These are phyloP conservation scores for Morelia viridis DNA, from an alignment of 2,797 vertebrate genomes.

Conservation along the genomic window DNA sequence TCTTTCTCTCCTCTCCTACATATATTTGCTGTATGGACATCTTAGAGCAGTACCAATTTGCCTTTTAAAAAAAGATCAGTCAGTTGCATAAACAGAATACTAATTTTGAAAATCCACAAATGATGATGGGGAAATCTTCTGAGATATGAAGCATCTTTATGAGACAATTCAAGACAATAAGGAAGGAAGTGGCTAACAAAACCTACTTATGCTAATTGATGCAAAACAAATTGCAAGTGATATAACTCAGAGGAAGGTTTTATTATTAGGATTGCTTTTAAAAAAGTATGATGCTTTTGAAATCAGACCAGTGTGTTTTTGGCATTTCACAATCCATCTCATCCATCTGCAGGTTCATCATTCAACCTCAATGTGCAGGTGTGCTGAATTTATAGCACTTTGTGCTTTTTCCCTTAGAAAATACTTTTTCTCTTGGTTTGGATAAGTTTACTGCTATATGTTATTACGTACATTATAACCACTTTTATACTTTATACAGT, in stretches of 20 bases:
- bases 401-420: background rate
- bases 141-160: background rate
- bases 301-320: background rate
- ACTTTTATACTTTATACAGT: background rate
- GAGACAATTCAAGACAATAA: background rate
- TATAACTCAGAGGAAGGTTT: background rate
- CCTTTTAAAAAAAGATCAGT: constrained; percentile 1
- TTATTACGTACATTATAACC: background rate
- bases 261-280: background rate
- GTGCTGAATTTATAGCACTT: background rate
- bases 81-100: constrained; percentile 13
- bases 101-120: background rate
- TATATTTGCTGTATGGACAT: constrained; percentile 30
- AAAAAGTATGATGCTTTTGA: background rate
- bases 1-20: constrained; percentile 13
- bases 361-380: background rate
- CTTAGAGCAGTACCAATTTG: constrained; percentile 12
- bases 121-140: constrained; percentile 12
- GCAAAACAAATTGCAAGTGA: background rate
- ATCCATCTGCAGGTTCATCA: background rate
- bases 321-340: background rate
- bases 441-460: background rate
- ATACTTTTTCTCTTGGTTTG: background rate
- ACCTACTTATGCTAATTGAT: background rate
- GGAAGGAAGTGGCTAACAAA: background rate